phyloP scores from a whole-genome alignment of 2,113 vertebrate species.

The Salvelinus sp. region DNA sequence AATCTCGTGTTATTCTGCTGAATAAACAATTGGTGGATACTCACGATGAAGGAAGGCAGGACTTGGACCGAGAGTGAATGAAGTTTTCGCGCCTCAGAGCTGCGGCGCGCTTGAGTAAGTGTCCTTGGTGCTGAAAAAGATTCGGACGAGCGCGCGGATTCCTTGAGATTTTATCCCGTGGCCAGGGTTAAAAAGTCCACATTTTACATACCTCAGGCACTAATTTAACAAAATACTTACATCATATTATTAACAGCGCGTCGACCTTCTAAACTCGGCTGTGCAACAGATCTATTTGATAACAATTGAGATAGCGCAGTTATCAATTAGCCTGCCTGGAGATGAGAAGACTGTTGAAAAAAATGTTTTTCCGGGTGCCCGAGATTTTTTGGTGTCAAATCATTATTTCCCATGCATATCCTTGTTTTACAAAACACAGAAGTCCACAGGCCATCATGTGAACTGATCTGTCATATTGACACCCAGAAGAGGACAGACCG shows the following conservation, averaged over 20 bases:
- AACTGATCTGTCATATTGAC: neutral
- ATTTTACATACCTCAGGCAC: neutral
- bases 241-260: neutral
- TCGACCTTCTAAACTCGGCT: neutral
- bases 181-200: conserved; percentile 25
- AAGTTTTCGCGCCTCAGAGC: conserved; percentile 56
- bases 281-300: neutral
- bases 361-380: neutral
- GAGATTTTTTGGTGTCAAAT: neutral
- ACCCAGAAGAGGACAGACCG: neutral
- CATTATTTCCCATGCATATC: neutral
- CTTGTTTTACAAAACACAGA: neutral
- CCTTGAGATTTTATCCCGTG: conserved; percentile 41
- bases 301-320: neutral
- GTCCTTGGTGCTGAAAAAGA: conserved; percentile 70
- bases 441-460: neutral
- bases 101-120: conserved; percentile 55
- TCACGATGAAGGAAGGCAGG: neutral
- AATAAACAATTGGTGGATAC: neutral
- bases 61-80: conserved; percentile 9
- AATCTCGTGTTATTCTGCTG: neutral
- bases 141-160: conserved; percentile 37
- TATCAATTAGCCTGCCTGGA: neutral
- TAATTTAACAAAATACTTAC: conserved; percentile 18
- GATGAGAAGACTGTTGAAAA: neutral